Evolutionary conservation across 2,888 invertebrate species (phyloP).

Genomic region (Cheiracanthium punctorium): DNA sequence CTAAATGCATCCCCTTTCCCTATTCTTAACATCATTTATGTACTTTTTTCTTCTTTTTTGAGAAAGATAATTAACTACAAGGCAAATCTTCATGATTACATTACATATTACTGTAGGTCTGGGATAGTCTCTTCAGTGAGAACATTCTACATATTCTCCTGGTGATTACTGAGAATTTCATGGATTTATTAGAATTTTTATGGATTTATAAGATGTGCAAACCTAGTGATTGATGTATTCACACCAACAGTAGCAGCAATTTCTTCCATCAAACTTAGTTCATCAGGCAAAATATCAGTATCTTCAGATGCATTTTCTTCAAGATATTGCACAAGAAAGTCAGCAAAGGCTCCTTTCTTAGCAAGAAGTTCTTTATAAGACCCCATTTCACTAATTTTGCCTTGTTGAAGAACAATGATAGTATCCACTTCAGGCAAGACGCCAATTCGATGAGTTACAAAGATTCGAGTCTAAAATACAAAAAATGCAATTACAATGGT

Average conservation of each 20-base stretch:
- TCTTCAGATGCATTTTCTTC: slow-evolving; percentile 76
- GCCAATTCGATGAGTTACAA: slow-evolving; percentile 96
- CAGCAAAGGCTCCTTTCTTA: slow-evolving; percentile 81
- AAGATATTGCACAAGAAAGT: slow-evolving; percentile 79
- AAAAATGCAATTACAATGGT: no score
- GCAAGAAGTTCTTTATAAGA: slow-evolving; percentile 91
- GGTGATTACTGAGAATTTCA: no score
- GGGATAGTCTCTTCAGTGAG: no score
- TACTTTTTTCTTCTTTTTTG: no score
- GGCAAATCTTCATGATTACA: no score
- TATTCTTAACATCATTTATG: no score
- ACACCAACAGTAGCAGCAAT: slow-evolving; percentile 64
- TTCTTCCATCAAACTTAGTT: slow-evolving; percentile 61
- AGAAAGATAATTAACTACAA: no score
- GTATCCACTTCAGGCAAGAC: slow-evolving; percentile 92
- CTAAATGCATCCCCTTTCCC: no score
- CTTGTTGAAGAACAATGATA: slow-evolving; percentile 91
- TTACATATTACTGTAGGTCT: no score
- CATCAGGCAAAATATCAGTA: slow-evolving; percentile 64
- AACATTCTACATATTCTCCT: no score
- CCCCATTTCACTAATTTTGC: slow-evolving; percentile 90
- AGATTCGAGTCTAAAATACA: slow-evolving; percentile 88
- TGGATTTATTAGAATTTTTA: no score
- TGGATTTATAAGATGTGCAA: no score
- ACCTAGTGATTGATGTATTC: slow-evolving; percentile 57